Percentiles rank a stretch among this genome's conserved stretches.
Conservation (phyloP, 2,888 invertebrate genomes). For the Drosophila formosana region DNA sequence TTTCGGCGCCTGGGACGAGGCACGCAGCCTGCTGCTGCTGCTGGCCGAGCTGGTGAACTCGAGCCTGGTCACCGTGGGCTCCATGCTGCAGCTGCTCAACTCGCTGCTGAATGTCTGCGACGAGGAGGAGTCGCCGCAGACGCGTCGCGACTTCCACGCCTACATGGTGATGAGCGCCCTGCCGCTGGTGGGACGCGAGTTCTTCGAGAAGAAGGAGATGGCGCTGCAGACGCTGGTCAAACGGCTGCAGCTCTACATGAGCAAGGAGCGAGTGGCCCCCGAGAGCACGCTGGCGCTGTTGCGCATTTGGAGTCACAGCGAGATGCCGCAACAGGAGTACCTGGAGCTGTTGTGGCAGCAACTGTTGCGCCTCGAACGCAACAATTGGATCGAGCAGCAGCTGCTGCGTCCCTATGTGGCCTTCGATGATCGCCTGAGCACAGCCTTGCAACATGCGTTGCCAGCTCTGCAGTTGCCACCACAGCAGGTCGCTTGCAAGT, state of each 20-base stretch:
- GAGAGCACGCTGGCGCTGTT: slow-evolving; percentile 91
- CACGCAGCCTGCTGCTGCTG: slow-evolving; percentile 94
- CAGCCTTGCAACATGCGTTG: slow-evolving; percentile 97
- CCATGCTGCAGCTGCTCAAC: slow-evolving; percentile 94
- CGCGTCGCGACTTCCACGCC: slow-evolving; percentile 92
- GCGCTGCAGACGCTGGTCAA: slow-evolving; percentile 94
- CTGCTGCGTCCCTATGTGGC: slow-evolving; percentile 97
- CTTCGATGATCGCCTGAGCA: slow-evolving; percentile 96
- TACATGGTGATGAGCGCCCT: slow-evolving; percentile 95
- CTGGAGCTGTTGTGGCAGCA: slow-evolving; percentile 98
- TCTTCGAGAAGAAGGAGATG: slow-evolving; percentile 97
- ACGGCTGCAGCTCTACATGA: slow-evolving; percentile 95
- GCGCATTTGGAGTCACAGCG: slow-evolving; percentile 96
- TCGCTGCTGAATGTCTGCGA: slow-evolving; percentile 94
- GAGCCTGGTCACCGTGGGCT: slow-evolving; percentile 96
- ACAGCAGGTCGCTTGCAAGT: slow-evolving; percentile 86
- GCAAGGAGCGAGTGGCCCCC: slow-evolving; percentile 94
- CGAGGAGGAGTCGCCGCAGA: slow-evolving; percentile 96
- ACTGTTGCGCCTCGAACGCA: slow-evolving; percentile 93
- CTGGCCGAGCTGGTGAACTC: slow-evolving; percentile 98
- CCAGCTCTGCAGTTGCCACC: slow-evolving; percentile 85
- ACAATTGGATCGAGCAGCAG: slow-evolving; percentile 98
- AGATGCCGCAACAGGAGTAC: slow-evolving; percentile 94
- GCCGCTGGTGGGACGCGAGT: slow-evolving; percentile 97
- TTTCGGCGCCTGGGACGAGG: slow-evolving; percentile 94